These are phyloP conservation scores for Ferdinandea cuprea DNA, from an alignment of 2,888 invertebrate species.

Conservation along the genomic window DNA sequence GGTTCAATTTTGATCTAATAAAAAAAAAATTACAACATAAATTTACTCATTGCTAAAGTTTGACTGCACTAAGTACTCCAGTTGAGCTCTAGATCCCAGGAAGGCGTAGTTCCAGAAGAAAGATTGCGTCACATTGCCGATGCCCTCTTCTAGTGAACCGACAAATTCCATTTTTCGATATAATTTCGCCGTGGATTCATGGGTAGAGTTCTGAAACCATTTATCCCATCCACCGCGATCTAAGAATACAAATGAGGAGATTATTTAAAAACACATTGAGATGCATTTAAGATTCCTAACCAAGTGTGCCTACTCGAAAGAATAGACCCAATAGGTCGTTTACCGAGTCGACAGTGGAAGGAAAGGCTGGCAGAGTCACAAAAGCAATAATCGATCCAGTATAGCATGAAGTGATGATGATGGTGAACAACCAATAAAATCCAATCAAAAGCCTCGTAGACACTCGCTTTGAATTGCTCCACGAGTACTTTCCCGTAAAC, in stretches of 20 bases:
- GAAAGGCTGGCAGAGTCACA: slow-evolving; percentile 90
- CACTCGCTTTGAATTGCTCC: slow-evolving; percentile 87
- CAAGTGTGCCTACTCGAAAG: slow-evolving; percentile 89
- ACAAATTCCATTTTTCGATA: slow-evolving; percentile 88
- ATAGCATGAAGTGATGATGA: slow-evolving; percentile 92
- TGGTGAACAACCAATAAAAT: slow-evolving; percentile 93
- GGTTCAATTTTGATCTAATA: neutral
- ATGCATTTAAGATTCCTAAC: slow-evolving; percentile 82
- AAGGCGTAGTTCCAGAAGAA: slow-evolving; percentile 92
- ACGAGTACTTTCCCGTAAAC: slow-evolving; percentile 87
- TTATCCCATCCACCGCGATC: slow-evolving; percentile 90
- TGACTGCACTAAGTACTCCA: slow-evolving; percentile 89
- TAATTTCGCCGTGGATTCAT: slow-evolving; percentile 86
- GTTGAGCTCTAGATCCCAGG: slow-evolving; percentile 88
- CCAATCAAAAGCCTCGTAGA: slow-evolving; percentile 90
- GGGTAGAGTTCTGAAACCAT: slow-evolving; percentile 89
- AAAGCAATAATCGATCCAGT: slow-evolving; percentile 93
- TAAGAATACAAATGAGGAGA: slow-evolving; percentile 76
- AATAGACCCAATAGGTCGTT: slow-evolving; percentile 87
- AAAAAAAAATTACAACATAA: too few relatives aligned
- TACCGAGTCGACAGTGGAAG: slow-evolving; percentile 88
- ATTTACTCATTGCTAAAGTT: slow-evolving; percentile 87
- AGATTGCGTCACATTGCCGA: slow-evolving; percentile 89
- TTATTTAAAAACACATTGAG: neutral
- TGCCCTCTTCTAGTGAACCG: slow-evolving; percentile 86